Evolutionary conservation across 2,113 vertebrate species (phyloP).

Genomic region (Numenius arquata): DNA sequence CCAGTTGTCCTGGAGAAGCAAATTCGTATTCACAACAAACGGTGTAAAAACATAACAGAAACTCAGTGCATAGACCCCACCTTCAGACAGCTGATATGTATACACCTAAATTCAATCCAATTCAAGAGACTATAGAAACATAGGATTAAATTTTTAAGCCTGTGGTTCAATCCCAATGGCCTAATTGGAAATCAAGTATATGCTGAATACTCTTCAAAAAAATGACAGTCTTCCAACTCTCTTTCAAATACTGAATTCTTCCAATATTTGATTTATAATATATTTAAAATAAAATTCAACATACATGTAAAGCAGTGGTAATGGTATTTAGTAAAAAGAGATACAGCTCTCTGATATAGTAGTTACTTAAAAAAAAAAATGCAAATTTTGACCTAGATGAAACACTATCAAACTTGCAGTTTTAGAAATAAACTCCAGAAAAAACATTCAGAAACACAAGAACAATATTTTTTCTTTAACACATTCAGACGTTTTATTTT

Average conservation of each 20-base stretch:
- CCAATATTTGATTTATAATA: background rate
- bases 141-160: background rate
- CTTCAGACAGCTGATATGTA: background rate
- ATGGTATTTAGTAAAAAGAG: background rate
- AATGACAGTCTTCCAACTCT: background rate
- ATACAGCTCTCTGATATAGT: background rate
- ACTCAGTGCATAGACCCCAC: background rate
- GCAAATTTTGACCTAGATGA: slow-evolving; percentile 32
- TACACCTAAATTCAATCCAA: background rate
- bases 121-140: background rate
- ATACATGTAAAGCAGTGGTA: background rate
- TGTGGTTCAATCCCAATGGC: background rate
- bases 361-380: background rate
- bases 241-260: background rate
- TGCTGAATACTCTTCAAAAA: background rate
- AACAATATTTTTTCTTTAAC: background rate
- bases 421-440: background rate
- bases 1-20: background rate
- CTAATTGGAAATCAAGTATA: background rate
- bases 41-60: background rate
- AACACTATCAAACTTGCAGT: background rate
- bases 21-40: background rate
- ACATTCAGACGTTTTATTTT: background rate
- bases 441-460: background rate
- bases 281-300: background rate